Conservation (phyloP, 2,797 vertebrate genomes). For the Catamblyrhynchus diadema region DNA sequence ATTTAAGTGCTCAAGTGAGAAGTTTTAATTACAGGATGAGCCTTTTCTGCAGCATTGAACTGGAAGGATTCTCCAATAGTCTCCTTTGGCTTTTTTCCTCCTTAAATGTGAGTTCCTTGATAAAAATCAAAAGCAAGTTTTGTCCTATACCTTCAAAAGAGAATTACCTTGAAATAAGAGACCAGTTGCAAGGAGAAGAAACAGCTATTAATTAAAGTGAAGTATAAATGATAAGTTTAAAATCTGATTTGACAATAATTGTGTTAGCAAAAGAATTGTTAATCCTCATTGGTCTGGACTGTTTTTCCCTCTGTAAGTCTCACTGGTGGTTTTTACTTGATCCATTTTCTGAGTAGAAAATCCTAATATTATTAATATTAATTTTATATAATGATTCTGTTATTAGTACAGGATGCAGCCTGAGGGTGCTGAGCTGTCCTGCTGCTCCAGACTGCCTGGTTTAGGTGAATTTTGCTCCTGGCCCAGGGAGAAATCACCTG, state of each 20-base stretch:
- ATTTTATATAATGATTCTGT: background rate
- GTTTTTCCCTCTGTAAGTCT: background rate
- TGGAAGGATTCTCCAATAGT: background rate
- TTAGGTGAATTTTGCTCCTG: background rate
- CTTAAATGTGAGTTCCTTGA: background rate
- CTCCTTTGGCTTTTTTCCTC: background rate
- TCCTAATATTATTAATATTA: background rate
- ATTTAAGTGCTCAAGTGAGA: background rate
- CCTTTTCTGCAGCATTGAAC: background rate
- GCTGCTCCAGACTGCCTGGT: background rate
- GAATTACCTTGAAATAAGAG: background rate
- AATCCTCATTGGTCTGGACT: background rate
- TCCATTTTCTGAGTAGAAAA: background rate
- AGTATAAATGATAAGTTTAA: background rate
- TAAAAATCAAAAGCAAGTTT: background rate
- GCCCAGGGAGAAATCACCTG: background rate
- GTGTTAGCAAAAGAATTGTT: background rate
- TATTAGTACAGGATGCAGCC: background rate
- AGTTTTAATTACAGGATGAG: background rate
- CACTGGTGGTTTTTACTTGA: background rate
- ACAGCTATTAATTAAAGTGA: background rate
- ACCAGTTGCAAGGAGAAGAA: background rate
- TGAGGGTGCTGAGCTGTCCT: background rate
- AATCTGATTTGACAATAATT: background rate
- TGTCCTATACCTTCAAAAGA: background rate